Percentiles rank a stretch among this genome's conserved stretches.
Evolutionary conservation across 2,113 vertebrate genomes (phyloP).

Genomic region (Tricholaema leucomelas): DNA sequence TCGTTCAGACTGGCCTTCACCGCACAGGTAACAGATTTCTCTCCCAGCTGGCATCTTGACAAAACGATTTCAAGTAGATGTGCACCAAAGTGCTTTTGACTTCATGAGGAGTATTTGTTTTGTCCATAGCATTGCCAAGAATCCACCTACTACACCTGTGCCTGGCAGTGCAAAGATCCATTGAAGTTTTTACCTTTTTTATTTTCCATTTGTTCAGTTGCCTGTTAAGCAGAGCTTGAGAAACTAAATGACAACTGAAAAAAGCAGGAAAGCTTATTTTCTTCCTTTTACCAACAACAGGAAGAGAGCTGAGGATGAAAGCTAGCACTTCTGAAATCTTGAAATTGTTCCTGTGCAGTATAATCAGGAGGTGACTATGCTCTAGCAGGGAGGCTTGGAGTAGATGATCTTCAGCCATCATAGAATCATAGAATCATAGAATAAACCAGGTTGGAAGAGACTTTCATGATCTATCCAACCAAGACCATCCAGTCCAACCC

Average conservation of each 20-base stretch:
- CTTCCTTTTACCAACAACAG: neutral
- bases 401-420: too few relatives aligned
- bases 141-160: neutral
- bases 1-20: neutral
- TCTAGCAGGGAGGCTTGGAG: too few relatives aligned
- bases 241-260: neutral
- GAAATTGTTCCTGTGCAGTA: neutral
- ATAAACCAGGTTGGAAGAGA: too few relatives aligned
- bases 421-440: too few relatives aligned
- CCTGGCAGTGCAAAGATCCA: neutral
- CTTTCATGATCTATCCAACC: too few relatives aligned
- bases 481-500: too few relatives aligned
- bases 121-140: accelerated
- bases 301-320: neutral
- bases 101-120: neutral
- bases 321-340: neutral
- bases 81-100: neutral
- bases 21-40: accelerated
- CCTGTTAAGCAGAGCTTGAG: neutral
- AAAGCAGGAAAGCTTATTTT: neutral
- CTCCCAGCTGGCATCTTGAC: neutral
- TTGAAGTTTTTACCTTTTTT: neutral
- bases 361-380: too few relatives aligned
- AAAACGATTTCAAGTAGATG: neutral
- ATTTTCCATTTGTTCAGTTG: neutral